Conservation (phyloP, 2,888 invertebrate genomes). For the Tyria jacobaeae region DNA sequence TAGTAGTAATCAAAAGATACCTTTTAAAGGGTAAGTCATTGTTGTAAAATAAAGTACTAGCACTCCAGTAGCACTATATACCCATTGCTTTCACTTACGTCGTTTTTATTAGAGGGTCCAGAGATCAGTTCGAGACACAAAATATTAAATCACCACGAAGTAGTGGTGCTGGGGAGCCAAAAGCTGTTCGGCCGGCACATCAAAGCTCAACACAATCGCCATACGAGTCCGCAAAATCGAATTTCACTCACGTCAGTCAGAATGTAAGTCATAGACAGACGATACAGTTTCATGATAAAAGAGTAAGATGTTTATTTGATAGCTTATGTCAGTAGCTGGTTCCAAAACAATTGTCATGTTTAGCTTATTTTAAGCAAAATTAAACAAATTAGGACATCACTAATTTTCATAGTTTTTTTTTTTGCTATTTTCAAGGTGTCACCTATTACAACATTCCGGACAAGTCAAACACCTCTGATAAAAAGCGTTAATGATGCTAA, state of each 20-base stretch:
- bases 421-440: slow-evolving; percentile 21
- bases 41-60: background rate
- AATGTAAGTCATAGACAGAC: background rate
- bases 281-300: background rate
- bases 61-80: too few species aligned
- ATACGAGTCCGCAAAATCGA: slow-evolving; percentile 5
- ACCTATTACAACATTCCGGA: slow-evolving; percentile 64
- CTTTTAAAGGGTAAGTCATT: slow-evolving; percentile 56
- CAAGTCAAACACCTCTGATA: slow-evolving; percentile 66
- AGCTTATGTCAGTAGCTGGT: background rate
- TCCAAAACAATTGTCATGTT: too few species aligned
- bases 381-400: too few species aligned
- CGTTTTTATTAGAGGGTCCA: slow-evolving; percentile 31
- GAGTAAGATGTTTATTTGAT: background rate
- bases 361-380: too few species aligned
- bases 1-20: slow-evolving; percentile 48
- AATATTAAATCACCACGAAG: slow-evolving; percentile 53
- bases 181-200: slow-evolving; percentile 26
- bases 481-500: slow-evolving; percentile 73
- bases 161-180: slow-evolving; percentile 71
- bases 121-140: slow-evolving; percentile 48
- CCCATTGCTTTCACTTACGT: background rate
- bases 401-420: background rate
- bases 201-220: slow-evolving; percentile 1
- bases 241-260: slow-evolving; percentile 5